Conservation (phyloP, 2,797 vertebrate genomes). For the Rhinella marina region DNA sequence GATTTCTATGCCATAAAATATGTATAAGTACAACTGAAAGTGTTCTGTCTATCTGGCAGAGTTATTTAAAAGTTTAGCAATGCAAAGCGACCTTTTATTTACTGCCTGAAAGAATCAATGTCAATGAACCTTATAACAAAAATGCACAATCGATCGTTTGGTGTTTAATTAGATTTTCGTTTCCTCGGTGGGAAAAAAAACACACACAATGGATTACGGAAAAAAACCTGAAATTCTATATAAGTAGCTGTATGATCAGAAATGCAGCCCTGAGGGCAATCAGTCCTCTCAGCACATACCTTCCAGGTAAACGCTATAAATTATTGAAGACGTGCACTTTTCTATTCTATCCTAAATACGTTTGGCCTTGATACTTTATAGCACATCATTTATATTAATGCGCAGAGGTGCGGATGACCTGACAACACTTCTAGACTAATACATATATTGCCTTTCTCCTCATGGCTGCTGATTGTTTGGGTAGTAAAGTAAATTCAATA, state of each 20-base stretch:
- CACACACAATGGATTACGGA: constrained; percentile 11
- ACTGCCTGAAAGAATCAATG: constrained; percentile 58
- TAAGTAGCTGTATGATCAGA: constrained; percentile 8
- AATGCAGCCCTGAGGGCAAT: constrained; percentile 43
- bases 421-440: constrained; percentile 19
- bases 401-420: neutral
- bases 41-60: constrained; percentile 7
- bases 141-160: constrained; percentile 56
- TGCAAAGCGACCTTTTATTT: constrained; percentile 55
- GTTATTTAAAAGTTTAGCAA: constrained; percentile 40
- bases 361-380: constrained; percentile 40
- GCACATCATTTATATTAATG: constrained; percentile 39
- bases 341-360: constrained; percentile 34
- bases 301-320: constrained; percentile 47
- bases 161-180: constrained; percentile 58
- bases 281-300: constrained; percentile 31
- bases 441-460: neutral
- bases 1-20: constrained; percentile 4
- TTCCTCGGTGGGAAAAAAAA: constrained; percentile 27
- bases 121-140: constrained; percentile 59
- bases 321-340: constrained; percentile 48
- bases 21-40: constrained; percentile 21
- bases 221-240: constrained; percentile 7
- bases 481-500: neutral
- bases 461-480: constrained; percentile 17